A percentile compares a stretch with the other conserved stretches of the same genome.
These are phyloP conservation scores for Drosophila subpulchrella DNA, from an alignment of 1,140 invertebrate species.

Conservation along the genomic window DNA sequence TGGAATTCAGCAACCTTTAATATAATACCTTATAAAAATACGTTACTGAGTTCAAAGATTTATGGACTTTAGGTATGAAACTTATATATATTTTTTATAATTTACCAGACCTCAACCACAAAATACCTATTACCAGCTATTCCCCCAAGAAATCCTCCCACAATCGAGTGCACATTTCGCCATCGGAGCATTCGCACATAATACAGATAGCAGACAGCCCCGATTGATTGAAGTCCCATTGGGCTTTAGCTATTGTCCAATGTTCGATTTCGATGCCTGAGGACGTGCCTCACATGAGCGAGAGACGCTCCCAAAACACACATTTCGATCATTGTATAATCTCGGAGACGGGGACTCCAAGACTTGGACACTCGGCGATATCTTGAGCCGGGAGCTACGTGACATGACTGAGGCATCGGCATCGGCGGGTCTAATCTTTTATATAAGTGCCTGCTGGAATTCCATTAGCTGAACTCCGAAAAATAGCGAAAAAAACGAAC, in stretches of 20 bases:
- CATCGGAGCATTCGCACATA: background rate
- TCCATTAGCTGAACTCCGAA: constrained; percentile 51
- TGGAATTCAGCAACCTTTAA: too few relatives aligned
- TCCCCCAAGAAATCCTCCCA: background rate
- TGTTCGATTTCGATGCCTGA: background rate
- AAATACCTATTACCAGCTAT: background rate
- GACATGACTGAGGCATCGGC: constrained; percentile 41
- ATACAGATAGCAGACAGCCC: constrained; percentile 1
- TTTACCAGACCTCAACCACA: too few relatives aligned
- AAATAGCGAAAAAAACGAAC: constrained; percentile 29
- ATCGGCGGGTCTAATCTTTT: constrained; percentile 47
- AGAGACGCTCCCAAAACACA: constrained; percentile 53
- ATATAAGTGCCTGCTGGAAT: constrained; percentile 45
- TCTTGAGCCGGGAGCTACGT: constrained; percentile 33
- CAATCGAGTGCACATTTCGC: constrained; percentile 2
- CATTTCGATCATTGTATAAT: constrained; percentile 56
- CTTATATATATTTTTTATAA: background rate
- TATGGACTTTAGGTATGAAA: too few relatives aligned
- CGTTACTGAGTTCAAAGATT: too few relatives aligned
- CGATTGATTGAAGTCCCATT: constrained; percentile 11
- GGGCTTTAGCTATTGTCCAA: constrained; percentile 17
- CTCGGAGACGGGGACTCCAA: constrained; percentile 6
- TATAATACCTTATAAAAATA: background rate
- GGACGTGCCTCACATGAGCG: constrained; percentile 48
- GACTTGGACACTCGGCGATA: constrained; percentile 26